Evolutionary conservation across 2,797 vertebrate species (phyloP), one percentile per base, ranked within the genome.

Genomic region (Scarus forsteni): DNA sequence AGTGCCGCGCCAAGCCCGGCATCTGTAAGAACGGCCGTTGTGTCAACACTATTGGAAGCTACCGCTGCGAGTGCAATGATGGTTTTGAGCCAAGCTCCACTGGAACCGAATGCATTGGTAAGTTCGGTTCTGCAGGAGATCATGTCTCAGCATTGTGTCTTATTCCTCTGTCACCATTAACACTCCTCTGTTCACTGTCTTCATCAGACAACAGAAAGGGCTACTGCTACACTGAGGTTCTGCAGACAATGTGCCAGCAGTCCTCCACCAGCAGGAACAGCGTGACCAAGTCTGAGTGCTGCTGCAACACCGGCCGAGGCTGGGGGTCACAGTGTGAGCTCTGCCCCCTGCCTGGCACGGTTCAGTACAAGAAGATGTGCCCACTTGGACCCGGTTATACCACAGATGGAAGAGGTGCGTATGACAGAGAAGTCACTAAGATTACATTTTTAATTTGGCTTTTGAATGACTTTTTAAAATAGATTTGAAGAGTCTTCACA

Each of bases 311-410:
- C 0, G 96, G 96, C 10, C 95, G 96, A 7, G 96, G 95, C 66
- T 99, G 97, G 97, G 97, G 97, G 0, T 91, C 95, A 1, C 94
- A 91, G 88, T 99, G 98, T 3, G 97, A 98, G 81, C 94, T 97
- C 38, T 99, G 97, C 60, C 97, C 97, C 0, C 92, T 99, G 39
- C 96, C 96, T 0, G 95, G 96, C 63, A 99, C 97, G 0, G 79
- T 96, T 8, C 94, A 95, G 70, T 96, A 97, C 93, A 97, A 96
- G 91, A 97, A 93, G 77, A 96, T 99, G 96, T 99, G 98, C 60
- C 97, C 97, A 0, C 96, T 96, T 0, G 97, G 98, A 44, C 94
- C 95, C 0, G 97, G 98, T 0, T 99, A 96, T 79, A 96, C 95
- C 50, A 95, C 96, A 0, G 96, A 98, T 0, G 97, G 97, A n/a